Percentiles rank a stretch among this genome's conserved stretches.
phyloP scores from a whole-genome alignment of 2,797 vertebrate species.

The Alexandromys oeconomus region DNA sequence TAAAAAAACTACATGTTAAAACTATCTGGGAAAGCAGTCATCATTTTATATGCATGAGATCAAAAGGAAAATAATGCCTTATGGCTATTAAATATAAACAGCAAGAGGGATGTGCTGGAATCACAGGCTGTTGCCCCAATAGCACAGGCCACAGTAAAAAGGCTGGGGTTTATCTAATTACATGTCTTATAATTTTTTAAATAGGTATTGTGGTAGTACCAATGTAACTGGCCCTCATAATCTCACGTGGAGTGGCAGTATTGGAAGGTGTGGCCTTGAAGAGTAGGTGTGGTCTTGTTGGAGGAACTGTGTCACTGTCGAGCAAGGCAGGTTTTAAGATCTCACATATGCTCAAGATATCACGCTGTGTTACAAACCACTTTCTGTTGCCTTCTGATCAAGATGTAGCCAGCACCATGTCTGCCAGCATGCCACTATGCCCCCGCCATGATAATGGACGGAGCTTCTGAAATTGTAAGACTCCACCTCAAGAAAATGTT shows the following conservation, averaged over 20 bases:
- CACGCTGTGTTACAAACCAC: background rate
- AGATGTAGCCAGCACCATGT: background rate
- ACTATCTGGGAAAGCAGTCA: background rate
- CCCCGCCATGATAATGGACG: background rate
- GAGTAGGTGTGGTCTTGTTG: background rate
- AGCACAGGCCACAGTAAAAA: background rate
- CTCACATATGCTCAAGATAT: background rate
- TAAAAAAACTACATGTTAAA: background rate
- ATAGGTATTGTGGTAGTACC: background rate
- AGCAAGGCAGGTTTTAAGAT: background rate
- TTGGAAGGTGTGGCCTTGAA: background rate
- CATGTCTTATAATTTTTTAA: background rate
- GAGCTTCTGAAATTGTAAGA: background rate
- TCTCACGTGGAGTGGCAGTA: background rate
- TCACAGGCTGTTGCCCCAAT: background rate
- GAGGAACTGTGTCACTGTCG: background rate
- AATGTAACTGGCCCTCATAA: background rate
- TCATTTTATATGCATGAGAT: background rate
- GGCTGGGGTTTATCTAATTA: background rate
- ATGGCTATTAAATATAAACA: background rate
- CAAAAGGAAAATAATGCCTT: constrained; percentile 3
- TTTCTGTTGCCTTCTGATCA: background rate
- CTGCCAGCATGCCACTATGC: background rate
- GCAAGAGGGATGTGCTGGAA: background rate
- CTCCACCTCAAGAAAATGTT: background rate